Evolutionary conservation across 2,797 vertebrate species (phyloP).

Genomic region (Cheirogaleus major): DNA sequence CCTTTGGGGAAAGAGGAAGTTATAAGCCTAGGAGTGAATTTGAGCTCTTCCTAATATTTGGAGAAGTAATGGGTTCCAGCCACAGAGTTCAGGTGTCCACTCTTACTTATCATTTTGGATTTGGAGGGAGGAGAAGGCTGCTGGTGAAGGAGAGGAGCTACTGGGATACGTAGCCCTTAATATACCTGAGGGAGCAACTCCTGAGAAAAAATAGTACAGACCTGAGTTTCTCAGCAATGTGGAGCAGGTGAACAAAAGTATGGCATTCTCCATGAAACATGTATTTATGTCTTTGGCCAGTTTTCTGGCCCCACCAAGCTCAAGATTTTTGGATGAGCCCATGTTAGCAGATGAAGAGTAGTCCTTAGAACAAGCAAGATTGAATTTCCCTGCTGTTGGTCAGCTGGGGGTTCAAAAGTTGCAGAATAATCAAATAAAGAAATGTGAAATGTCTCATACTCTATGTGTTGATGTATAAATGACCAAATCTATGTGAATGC

Average conservation of each 20-base stretch:
- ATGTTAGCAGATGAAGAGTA: background rate
- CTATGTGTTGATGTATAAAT: background rate
- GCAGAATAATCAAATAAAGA: background rate
- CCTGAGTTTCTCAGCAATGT: background rate
- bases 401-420: background rate
- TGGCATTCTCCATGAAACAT: background rate
- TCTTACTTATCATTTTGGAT: background rate
- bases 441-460: background rate
- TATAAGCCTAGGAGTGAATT: background rate
- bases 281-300: background rate
- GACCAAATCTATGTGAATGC: background rate
- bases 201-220: background rate
- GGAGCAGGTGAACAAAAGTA: background rate
- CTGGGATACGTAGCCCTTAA: no score
- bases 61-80: background rate
- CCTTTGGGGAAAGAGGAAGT: rapidly evolving
- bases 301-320: background rate
- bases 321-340: background rate
- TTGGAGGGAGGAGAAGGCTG: rapidly evolving
- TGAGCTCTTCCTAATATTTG: background rate
- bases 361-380: background rate
- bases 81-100: rapidly evolving
- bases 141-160: background rate
- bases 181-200: background rate
- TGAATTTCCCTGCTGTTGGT: background rate